Evolutionary conservation across 1,140 invertebrate genomes (phyloP), one percentile per base, ranked within the genome.

Genomic region (Caenorhabditis tropicalis): DNA sequence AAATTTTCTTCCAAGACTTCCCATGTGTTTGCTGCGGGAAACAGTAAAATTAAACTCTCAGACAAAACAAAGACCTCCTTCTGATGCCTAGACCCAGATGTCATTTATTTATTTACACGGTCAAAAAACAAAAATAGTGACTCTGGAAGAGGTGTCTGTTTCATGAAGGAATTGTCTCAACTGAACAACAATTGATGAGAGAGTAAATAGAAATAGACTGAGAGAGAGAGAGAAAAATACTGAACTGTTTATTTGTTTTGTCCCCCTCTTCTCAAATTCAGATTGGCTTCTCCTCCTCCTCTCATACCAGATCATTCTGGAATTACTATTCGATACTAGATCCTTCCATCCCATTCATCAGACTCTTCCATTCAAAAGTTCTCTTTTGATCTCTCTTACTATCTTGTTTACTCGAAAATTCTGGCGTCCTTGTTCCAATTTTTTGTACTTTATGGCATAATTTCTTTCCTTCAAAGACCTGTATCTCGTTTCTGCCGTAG

Each of bases 231-330:
- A 5, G 36, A 9, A 43, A 21, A 2, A 12, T 24, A 27, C 65
- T 43, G 33, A 74, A 74, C 65, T 74, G 65, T 65, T 65, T 65
- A 65, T 65, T 65, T 65, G 58, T 43, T 74, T 74, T 74, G 65
- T 19, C 65, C 36, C 21, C 10, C 2, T 46, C 36, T 65, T 65
- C 53, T 65, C 29, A 74, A 74, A 74, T 74, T 74, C 65, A 43
- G 36, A 65, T 21, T 43, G 33, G 65, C 65, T 74, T 74, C 19
- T 74, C 29, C 9, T 10, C 7, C 19, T 74, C 29, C 9, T 10
- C 7, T 19, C 10, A 36, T 4, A 27, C 0, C 43, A 21, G 33
- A 10, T 39, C 27, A n/a, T 43, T 74, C 36, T 74, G 36, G 65
- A 33, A 65, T 74, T 74, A 10, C 65, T 43, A 27, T 15, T 65